Base-by-base conservation (phyloP, 2,797 vertebrate species). In the Bufotes viridis region DNA sequence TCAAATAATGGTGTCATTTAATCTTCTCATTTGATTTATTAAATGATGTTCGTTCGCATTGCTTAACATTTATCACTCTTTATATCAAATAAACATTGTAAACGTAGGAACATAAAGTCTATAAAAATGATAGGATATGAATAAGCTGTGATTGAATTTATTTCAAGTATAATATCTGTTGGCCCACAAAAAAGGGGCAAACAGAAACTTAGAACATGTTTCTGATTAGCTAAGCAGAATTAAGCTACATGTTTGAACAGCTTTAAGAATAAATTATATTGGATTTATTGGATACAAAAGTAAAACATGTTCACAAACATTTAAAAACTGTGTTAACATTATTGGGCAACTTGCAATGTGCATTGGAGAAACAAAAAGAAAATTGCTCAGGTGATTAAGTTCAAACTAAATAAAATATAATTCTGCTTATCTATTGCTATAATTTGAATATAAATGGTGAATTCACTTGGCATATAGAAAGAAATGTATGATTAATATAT, bases 301-400 rank as follows among this genome's bases (percentile, higher is more conserved):
- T 78, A 86, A 86, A 82, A 86, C 88, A 86, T 89, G 88, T 76
- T 82, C 78, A 70, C 84, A 81, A 82, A 58, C 79, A 82, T 86
- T 72, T 86, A 78, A 89, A 82, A 49, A 69, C 20, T 57, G 80
- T 89, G 84, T 89, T 89, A 89, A 86, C 88, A 89, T 89, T 86
- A 78, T 78, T 86, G 60, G 51, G 87, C 58, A 85, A 75, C 58
- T 29, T 53, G 69, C 67, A 78, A 17, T 24, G 72, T 24, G 65
- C 14, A 53, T 34, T 70, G 20, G 49, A 55, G 55, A 34, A 84
- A 9, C 8, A 78, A 53, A 18, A 58, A 3, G 51, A n/a, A 53
- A 42, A 63, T 60, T 11, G 6, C 34, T 1, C 7, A 13, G 7
- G 76, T 17, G 55, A 58, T 18, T 79, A 60, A 22, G 17, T 80